Conservation (phyloP, 2,797 vertebrate species). For the Scleropages formosus region DNA sequence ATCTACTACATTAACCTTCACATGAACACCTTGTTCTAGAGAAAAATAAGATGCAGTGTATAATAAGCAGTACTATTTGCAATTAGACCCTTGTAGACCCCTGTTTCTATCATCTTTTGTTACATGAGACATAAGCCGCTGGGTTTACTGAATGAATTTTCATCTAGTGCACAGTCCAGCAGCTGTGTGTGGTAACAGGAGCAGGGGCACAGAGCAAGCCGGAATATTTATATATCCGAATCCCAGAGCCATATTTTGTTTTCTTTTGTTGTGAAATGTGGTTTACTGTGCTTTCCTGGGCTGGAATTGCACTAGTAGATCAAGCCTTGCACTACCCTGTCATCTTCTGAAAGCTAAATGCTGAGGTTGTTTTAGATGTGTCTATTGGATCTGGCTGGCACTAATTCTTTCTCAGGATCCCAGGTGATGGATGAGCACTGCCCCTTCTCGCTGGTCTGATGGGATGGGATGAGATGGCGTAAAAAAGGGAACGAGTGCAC, state of each 20-base stretch:
- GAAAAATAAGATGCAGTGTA: too few species aligned
- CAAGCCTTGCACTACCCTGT: slow-evolving; percentile 15
- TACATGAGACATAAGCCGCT: not conserved
- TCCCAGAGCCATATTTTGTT: not conserved
- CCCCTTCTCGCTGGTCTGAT: too few species aligned
- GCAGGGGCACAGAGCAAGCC: too few species aligned
- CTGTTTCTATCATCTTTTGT: slow-evolving; percentile 18
- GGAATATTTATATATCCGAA: not conserved
- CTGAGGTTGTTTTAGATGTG: slow-evolving; percentile 1
- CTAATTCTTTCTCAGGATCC: not conserved
- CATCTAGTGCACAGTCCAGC: slow-evolving; percentile 38
- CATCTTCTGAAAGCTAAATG: not conserved
- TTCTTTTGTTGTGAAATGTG: not conserved
- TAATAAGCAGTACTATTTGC: not conserved
- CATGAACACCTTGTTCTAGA: too few species aligned
- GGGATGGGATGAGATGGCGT: too few species aligned
- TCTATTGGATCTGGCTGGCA: not conserved
- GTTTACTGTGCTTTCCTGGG: slow-evolving; percentile 9
- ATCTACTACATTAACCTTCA: too few species aligned
- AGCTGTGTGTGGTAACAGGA: slow-evolving; percentile 38
- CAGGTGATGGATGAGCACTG: not conserved
- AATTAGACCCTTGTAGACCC: slow-evolving; percentile 33
- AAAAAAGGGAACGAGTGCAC: too few species aligned
- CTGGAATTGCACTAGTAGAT: slow-evolving; percentile 17
- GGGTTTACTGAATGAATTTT: not conserved